Percentiles rank a stretch among this genome's conserved stretches.
Evolutionary conservation across 1,140 invertebrate species (phyloP).

Genomic region (Anoplolepis gracilipes): DNA sequence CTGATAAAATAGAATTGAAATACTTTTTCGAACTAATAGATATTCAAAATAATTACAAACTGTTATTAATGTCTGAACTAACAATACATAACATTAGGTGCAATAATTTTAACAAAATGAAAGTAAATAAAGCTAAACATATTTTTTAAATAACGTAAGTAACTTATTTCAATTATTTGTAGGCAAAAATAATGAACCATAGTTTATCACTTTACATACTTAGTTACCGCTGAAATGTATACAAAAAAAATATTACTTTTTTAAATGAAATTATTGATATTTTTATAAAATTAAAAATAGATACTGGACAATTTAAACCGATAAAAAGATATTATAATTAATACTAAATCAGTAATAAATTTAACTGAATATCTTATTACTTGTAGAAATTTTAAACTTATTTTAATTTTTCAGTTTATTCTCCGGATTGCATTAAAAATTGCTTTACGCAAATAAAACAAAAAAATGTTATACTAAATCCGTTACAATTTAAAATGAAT

Average conservation of each 20-base stretch:
- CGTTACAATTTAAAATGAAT: conserved; percentile 10
- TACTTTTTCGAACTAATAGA: background rate
- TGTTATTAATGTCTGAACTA: background rate
- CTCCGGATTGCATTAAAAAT: background rate
- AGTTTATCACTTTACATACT: too few species aligned
- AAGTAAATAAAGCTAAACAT: background rate
- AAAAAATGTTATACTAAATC: background rate
- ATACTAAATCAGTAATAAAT: background rate
- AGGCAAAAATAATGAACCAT: too few species aligned
- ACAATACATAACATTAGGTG: background rate
- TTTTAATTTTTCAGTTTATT: conserved; percentile 1
- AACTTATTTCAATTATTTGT: too few species aligned
- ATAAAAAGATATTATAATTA: conserved; percentile 10
- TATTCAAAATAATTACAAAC: background rate
- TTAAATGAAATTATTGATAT: conserved; percentile 5
- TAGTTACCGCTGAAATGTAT: too few species aligned
- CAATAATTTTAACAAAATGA: background rate
- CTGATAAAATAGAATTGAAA: background rate
- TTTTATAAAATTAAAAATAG: conserved; percentile 7
- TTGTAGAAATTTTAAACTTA: background rate
- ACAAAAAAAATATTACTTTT: background rate
- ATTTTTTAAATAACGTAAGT: background rate
- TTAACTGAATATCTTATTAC: conserved; percentile 1
- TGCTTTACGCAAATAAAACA: background rate
- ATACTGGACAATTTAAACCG: background rate